Evolutionary conservation across 2,113 vertebrate species (phyloP).

Genomic region (Artemisiospiza belli): DNA sequence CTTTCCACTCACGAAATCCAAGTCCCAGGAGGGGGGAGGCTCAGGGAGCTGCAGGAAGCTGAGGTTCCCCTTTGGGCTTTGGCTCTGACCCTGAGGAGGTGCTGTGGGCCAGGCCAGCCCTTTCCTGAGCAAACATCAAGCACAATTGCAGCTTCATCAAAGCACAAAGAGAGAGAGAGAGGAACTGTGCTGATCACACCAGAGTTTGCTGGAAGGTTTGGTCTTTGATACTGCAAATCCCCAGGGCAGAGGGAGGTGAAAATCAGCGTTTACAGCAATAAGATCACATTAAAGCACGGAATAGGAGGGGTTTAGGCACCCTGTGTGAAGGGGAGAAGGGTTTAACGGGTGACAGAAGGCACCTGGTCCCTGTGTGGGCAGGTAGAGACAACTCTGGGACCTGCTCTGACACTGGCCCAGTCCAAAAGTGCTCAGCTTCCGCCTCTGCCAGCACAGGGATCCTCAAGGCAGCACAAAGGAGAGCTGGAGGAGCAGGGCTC

Average conservation of each 20-base stretch:
- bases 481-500: not conserved
- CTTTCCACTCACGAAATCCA: not conserved
- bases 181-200: not conserved
- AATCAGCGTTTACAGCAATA: slow-evolving; percentile 43
- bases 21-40: not conserved
- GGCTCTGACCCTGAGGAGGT: not conserved
- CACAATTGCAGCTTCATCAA: slow-evolving; percentile 65
- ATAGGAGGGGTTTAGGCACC: rapidly evolving
- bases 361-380: not conserved
- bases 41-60: not conserved
- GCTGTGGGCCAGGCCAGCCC: not conserved
- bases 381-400: not conserved
- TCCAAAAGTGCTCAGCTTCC: not conserved
- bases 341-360: not conserved
- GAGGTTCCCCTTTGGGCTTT: not conserved
- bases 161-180: slow-evolving; percentile 66
- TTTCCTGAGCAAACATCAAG: slow-evolving; percentile 46
- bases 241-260: not conserved
- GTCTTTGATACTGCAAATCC: not conserved
- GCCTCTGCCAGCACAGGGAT: not conserved
- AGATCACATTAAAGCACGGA: not conserved
- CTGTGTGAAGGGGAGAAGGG: not conserved
- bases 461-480: not conserved
- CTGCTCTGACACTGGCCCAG: not conserved
- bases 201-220: slow-evolving; percentile 4